These are phyloP conservation scores for Pogonognathellus flavescens DNA, from an alignment of 1,140 invertebrate genomes.

Conservation along the genomic window DNA sequence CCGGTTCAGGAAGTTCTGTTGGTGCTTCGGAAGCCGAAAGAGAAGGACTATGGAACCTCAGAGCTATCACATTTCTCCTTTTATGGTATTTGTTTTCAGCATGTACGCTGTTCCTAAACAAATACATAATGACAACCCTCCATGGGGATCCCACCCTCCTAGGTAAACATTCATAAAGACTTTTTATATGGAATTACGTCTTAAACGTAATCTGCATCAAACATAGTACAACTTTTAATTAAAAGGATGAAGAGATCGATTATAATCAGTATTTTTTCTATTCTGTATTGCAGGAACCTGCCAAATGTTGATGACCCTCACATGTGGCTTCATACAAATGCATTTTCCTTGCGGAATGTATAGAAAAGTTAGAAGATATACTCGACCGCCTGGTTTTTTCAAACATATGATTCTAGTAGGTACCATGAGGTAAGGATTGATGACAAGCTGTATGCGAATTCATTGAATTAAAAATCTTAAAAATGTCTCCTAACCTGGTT, in stretches of 20 bases:
- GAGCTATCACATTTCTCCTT: conserved; percentile 79
- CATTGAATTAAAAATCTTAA: too few species aligned
- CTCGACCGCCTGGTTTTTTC: conserved; percentile 80
- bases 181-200: not conserved
- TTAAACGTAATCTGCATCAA: too few species aligned
- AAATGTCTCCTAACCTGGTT: not conserved
- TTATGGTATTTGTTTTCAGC: conserved; percentile 86
- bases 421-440: conserved; percentile 76
- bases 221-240: too few species aligned
- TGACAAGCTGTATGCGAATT: not conserved
- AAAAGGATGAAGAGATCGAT: too few species aligned
- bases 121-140: conserved; percentile 84
- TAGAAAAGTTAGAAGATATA: conserved; percentile 75
- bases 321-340: conserved; percentile 83
- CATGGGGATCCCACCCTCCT: conserved; percentile 84
- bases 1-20: conserved; percentile 12
- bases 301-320: conserved; percentile 84
- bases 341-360: conserved; percentile 83
- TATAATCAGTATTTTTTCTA: too few species aligned
- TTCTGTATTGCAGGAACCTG: conserved; percentile 74
- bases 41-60: conserved; percentile 75
- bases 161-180: conserved; percentile 72
- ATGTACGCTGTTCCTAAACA: conserved; percentile 86
- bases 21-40: conserved; percentile 51
- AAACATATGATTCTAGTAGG: conserved; percentile 84